phyloP scores from a whole-genome alignment of 1,140 invertebrate genomes.

The Cyclina sinensis region DNA sequence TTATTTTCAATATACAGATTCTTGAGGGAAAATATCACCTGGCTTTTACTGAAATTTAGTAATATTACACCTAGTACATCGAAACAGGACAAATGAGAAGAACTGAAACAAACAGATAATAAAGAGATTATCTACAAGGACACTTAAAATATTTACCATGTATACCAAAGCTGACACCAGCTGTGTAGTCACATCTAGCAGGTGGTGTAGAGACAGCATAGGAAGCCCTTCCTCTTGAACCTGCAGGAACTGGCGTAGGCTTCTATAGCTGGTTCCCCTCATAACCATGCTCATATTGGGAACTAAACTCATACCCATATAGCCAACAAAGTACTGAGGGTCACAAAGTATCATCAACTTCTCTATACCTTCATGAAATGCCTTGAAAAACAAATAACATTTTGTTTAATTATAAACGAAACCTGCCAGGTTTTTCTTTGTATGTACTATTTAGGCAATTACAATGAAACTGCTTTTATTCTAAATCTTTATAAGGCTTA shows the following conservation, averaged over 20 bases:
- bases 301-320: background rate
- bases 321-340: constrained; percentile 19
- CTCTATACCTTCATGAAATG: constrained; percentile 1
- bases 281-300: constrained; percentile 16
- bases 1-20: too few species aligned
- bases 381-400: constrained; percentile 13
- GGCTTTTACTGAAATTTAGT: too few species aligned
- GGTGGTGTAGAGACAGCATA: constrained; percentile 7
- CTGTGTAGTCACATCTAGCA: constrained; percentile 23
- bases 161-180: constrained; percentile 7
- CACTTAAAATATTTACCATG: constrained; percentile 28
- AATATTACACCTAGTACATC: background rate
- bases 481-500: too few species aligned
- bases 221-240: background rate
- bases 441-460: too few species aligned
- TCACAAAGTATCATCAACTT: constrained; percentile 22
- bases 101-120: background rate
- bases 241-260: constrained; percentile 22
- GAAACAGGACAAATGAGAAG: too few species aligned
- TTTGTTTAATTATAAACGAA: too few species aligned
- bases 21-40: too few species aligned
- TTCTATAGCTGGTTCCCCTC: constrained; percentile 8
- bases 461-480: too few species aligned
- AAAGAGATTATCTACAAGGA: background rate
- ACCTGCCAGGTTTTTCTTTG: too few species aligned